Base-by-base conservation (phyloP, 2,113 vertebrate genomes). In the Coptodon rendalli region DNA sequence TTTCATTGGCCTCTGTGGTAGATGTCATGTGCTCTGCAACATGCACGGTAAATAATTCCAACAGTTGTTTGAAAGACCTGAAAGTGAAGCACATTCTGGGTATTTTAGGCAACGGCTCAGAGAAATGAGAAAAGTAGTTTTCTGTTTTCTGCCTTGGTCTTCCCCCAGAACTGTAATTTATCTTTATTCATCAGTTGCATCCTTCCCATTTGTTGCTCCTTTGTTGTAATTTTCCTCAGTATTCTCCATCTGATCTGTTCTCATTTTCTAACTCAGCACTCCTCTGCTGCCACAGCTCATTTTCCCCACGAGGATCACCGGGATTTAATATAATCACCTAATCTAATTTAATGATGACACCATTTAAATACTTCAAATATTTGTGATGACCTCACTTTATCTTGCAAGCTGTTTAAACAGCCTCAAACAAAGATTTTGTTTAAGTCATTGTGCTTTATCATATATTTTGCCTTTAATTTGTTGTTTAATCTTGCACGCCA, bases 21-120 rank as follows among this genome's bases (percentile, higher is more conserved):
- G 76, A 82, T 43, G 80, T 24, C 17, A 84, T 76, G 52, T 45
- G 73, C 66, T 52, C 76, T 54, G 43, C 88, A 80, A 27, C 71
- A 80, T 87, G 86, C 85, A 87, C 78, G 29, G 76, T 78, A 92
- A 85, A 93, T 89, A 87, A 91, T 93, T 89, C 83, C 86, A 85
- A 84, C 80, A 86, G 84, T 91, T 93, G 89, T 89, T 90, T 88
- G 90, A 93, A 85, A 84, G 85, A 76, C 76, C 31, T 85, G 36
- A 80, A 93, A 92, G 91, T 89, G 56, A 90, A 93, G 86, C 38
- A 53, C 56, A 48, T 82, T 84, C 81, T 92, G 82, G 80, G 81
- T 34, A 31, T 86, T 89, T 85, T 80, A 87, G 50, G 79, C 83
- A 87, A 80, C 73, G 76, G 54, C 86, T 79, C 34, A 10, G 84